Evolutionary conservation across 1,140 invertebrate species (phyloP).

Genomic region (Listronotus bonariensis): DNA sequence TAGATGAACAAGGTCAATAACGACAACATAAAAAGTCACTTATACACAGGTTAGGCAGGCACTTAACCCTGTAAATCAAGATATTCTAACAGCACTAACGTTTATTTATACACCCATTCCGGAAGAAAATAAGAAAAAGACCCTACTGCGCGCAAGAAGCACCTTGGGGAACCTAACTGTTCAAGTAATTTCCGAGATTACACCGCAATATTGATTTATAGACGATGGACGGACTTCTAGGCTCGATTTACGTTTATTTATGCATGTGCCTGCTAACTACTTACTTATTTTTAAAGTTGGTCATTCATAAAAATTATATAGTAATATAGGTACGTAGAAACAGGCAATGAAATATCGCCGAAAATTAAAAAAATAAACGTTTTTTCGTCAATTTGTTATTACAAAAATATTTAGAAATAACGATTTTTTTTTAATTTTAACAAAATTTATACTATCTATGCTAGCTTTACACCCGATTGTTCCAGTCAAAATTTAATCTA

Average conservation of each 20-base stretch:
- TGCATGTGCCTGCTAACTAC: slow-evolving; percentile 30
- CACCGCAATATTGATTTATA: slow-evolving; percentile 39
- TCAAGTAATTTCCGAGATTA: slow-evolving; percentile 33
- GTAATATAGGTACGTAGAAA: too few species aligned
- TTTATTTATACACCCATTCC: slow-evolving; percentile 37
- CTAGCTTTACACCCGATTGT: too few species aligned
- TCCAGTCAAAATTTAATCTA: too few species aligned
- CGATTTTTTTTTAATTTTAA: too few species aligned
- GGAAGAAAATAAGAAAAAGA: slow-evolving; percentile 35
- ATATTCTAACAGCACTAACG: slow-evolving; percentile 36
- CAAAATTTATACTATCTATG: too few species aligned
- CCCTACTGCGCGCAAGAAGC: slow-evolving; percentile 31
- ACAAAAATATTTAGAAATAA: too few species aligned
- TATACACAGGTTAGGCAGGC: slow-evolving; percentile 37
- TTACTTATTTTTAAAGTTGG: slow-evolving; percentile 12
- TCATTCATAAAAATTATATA: slow-evolving; percentile 4
- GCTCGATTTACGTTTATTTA: slow-evolving; percentile 26
- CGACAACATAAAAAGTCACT: slow-evolving; percentile 18
- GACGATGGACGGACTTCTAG: slow-evolving; percentile 28
- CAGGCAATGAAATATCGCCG: too few species aligned
- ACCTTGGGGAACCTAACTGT: slow-evolving; percentile 40
- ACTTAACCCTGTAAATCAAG: slow-evolving; percentile 39
- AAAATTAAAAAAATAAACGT: too few species aligned
- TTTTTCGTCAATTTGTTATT: too few species aligned
- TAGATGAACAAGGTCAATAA: slow-evolving; percentile 34